Conservation (phyloP, 2,113 vertebrate species). For the Colius striatus region DNA sequence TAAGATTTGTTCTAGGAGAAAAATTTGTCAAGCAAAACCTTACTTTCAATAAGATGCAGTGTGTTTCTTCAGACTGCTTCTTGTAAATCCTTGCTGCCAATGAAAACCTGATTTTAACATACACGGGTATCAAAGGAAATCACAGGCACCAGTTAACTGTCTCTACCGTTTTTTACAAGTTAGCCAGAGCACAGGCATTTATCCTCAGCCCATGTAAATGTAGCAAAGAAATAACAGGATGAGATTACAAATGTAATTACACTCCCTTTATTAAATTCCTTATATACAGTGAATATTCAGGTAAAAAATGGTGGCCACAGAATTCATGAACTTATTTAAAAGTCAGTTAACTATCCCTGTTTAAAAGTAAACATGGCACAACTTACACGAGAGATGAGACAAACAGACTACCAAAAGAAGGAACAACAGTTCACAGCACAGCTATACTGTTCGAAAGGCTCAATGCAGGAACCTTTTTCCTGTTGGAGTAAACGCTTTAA, state of each 20-base stretch:
- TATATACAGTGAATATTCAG: not conserved
- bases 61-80: not conserved
- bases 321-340: not conserved
- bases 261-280: not conserved
- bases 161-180: not conserved
- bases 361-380: not conserved
- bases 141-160: not conserved
- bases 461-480: no score
- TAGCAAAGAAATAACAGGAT: not conserved
- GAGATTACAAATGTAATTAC: not conserved
- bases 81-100: not conserved
- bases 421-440: fast-evolving
- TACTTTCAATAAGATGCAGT: not conserved
- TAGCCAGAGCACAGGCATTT: not conserved
- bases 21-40: fast-evolving
- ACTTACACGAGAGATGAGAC: not conserved
- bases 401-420: not conserved
- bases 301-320: not conserved
- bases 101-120: not conserved
- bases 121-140: fast-evolving
- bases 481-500: not conserved
- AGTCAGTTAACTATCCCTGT: no score
- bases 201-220: not conserved
- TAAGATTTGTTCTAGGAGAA: not conserved
- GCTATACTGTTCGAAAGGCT: fast-evolving